Evolutionary conservation across 2,113 vertebrate species (phyloP), one percentile per base, ranked within the genome.

Genomic region (Upupa epops): DNA sequence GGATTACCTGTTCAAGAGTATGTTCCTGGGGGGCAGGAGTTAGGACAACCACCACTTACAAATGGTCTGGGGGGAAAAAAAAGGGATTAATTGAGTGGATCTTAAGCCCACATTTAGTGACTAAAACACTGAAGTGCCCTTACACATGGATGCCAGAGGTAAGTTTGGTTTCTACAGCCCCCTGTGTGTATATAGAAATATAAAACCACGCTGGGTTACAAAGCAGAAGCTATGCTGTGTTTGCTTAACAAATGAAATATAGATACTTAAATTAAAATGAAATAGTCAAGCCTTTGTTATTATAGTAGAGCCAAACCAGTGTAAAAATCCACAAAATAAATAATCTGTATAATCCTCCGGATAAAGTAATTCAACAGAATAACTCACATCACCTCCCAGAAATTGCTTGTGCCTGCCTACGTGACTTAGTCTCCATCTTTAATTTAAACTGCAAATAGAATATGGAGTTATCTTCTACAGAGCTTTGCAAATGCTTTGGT

Each of bases 241-340:
- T 92, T 89, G 34, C 88, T 96, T 60, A 58, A 87, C 76, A 95
- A 89, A 95, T 81, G 82, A 94, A 94, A 95, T 89, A 88, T 45
- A 92, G 88, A 69, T 83, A 94, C 83, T 94, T 91, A 90, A 71
- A 94, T 83, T 68, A 73, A 95, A 95, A 91, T 94, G 69, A 94
- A 95, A 93, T 64, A 92, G 29, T 83, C 68, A 88, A 74, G 80
- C 80, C 36, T 81, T 91, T 94, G 95, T 83, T 88, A 83, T 93
- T 92, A 34, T 75, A 95, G 81, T 55, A 91, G 70, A 96, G 73
- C 76, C 83, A 83, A 93, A 94, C n/a, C 11, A 77, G 55, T 90
- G 49, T 92, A 79, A 95, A 94, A 92, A 79, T 91, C 71, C 76
- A 84, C 51, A 96, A 78, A 89, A 94, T n/a, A 96, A 96, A 94